Evolutionary conservation across 2,113 vertebrate genomes (phyloP), one percentile per base, ranked within the genome.

Genomic region (Choloepus hoffmanni): DNA sequence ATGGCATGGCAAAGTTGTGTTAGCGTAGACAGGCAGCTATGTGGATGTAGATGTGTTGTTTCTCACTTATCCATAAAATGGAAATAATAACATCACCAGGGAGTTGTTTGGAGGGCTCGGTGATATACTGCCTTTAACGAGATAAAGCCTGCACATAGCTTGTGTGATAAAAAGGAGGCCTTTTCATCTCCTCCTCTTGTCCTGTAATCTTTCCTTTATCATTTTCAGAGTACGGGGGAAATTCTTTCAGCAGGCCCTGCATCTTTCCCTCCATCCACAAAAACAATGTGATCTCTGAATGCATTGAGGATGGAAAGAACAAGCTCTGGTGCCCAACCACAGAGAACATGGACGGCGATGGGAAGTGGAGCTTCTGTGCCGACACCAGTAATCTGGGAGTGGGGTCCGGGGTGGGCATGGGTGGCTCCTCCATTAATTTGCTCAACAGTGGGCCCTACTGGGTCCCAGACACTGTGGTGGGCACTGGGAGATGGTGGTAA

Each of bases 251-350:
- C 79, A 92, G 89, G 60, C 60, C 95, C n/a, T 96, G 93, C 73
- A 26, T 95, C 83, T 96, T 96, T 72, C 95, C 96, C 33, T 89
- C 93, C 84, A 15, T 4, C 53, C 93, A 89, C 88, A 95, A 84
- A 89, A 94, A 94, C 1, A 48, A 4, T 0, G 21, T 81, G 19
- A 9, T 97, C 60, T 72, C 30, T 2, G 78, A 50, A 12, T 94
- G 96, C 77, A 10, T 96, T 0, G 84, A 94, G 67, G 6, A 82
- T 3, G 79, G 89, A 1, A 77, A 4, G 33, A 85, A n/a, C 78
- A 81, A 43, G 36, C 53, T 86, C 24, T 97, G 95, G 95, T 97
- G 91, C 62, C 95, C 95, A 0, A 97, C 95, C 84, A 94, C 93
- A 0, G 96, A 96, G 73, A 92, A 92, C 53, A 94, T 92, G 93